Evolutionary conservation across 2,888 invertebrate genomes (phyloP), one percentile per base, ranked within the genome.

Genomic region (Cenopis cana): DNA sequence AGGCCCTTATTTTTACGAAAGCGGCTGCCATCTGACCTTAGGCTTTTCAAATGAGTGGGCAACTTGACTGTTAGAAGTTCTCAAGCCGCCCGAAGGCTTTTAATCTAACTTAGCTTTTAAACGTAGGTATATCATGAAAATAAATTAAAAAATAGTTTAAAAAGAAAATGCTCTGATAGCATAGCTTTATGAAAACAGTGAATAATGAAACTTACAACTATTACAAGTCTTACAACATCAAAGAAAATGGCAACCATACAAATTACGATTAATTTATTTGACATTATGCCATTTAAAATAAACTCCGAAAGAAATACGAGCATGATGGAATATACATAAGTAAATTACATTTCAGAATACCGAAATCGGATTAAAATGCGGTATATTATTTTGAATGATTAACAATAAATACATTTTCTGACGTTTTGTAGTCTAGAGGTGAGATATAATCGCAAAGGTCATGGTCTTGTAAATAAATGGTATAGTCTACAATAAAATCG

Each of bases 341-440:
- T 38, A 41, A 41, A 29, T 49, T 33, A 20, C 12, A 20, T 49
- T 61, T 49, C 17, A 12, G 29, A 12, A 60, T 24, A 46, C 20
- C 38, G n/a, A 60, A 5, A n/a, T 49, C 14, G 24, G 8, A 6
- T 11, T n/a, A 8, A 12, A 49, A 49, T 29, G n/a, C n/a, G n/a
- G n/a, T 60, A 8, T 2, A 20, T 38, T 59, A 20, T 20, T n/a
- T 55, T 5, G 2, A n/a, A 8, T 20, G 41, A 41, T 8, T 46
- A 24, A 14, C 18, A 57, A 36, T 41, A n/a, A 24, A 41, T 24
- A 8, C 1, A 33, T 62, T 62, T 55, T 50, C 49, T 50, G 33
- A 17, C 14, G 17, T 49, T 50, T 0, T 36, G 18, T 50, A 50
- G 62, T 62, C 62, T 62, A 50, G 62, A 62, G 62, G 36, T 62